These are phyloP conservation scores for Leiothrix lutea DNA, from an alignment of 2,113 vertebrate genomes.

Conservation along the genomic window DNA sequence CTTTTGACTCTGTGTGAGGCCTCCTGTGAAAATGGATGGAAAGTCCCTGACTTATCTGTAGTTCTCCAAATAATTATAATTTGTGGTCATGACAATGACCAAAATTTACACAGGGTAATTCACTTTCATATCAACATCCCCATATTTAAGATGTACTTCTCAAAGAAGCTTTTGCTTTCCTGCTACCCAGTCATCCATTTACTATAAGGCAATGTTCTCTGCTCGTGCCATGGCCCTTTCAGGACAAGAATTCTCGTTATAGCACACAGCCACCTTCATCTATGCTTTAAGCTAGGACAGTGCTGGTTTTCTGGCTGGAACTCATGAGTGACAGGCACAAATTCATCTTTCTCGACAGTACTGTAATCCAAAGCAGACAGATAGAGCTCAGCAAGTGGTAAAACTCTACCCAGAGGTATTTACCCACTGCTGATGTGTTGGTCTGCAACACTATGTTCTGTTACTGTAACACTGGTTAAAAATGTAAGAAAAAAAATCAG, in stretches of 20 bases:
- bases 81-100: neutral
- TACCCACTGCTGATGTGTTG: neutral
- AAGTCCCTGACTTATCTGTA: neutral
- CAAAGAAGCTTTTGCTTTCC: neutral
- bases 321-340: neutral
- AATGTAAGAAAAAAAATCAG: neutral
- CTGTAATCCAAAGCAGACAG: neutral
- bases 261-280: neutral
- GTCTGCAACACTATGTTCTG: neutral
- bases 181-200: neutral
- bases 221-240: neutral
- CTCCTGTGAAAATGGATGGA: neutral
- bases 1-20: neutral
- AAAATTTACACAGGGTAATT: neutral
- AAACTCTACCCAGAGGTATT: neutral
- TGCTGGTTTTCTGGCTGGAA: neutral
- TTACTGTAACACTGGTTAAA: accelerated
- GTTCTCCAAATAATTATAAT: neutral
- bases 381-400: neutral
- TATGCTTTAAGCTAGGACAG: neutral
- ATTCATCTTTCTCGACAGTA: neutral
- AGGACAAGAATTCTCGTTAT: neutral
- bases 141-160: neutral
- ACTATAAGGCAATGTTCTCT: neutral
- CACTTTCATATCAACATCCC: neutral